Evolutionary conservation across 1,140 invertebrate genomes (phyloP).

Genomic region (Agraylea sexmaculata): DNA sequence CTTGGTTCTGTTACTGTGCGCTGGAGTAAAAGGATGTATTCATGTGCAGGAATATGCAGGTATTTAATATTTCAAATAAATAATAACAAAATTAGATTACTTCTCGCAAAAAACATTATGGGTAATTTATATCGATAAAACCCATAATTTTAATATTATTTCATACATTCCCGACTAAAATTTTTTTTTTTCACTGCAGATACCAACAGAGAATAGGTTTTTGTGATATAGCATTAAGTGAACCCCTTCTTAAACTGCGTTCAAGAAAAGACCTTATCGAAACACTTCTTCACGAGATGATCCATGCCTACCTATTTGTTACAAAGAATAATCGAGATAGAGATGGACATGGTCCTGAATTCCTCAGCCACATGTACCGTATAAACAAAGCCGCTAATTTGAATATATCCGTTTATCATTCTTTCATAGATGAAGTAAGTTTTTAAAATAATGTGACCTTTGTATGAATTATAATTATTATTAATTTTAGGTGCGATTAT

Average conservation of each 20-base stretch:
- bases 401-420: slow-evolving; percentile 66
- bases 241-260: slow-evolving; percentile 80
- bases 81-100: background rate
- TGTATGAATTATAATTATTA: slow-evolving; percentile 11
- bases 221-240: slow-evolving; percentile 76
- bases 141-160: slow-evolving; percentile 9
- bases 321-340: slow-evolving; percentile 69
- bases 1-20: slow-evolving; percentile 69
- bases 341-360: slow-evolving; percentile 90
- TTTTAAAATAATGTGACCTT: slow-evolving; percentile 8
- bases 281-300: slow-evolving; percentile 99
- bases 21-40: slow-evolving; percentile 94
- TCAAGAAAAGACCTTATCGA: slow-evolving; percentile 89
- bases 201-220: slow-evolving; percentile 66
- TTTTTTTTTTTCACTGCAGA: slow-evolving; percentile 42
- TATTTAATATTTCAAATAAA: slow-evolving; percentile 18
- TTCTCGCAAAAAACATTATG: background rate
- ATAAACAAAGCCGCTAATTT: slow-evolving; percentile 83
- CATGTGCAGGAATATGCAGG: slow-evolving; percentile 52
- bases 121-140: slow-evolving; percentile 7
- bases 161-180: background rate
- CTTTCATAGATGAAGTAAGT: slow-evolving; percentile 41
- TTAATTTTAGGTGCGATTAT: slow-evolving; percentile 43
- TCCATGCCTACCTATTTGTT: slow-evolving; percentile 93
- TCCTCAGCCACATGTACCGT: slow-evolving; percentile 84